phyloP scores from a whole-genome alignment of 92 coral and sea anemone species.

The Pocillopora meandrina region DNA sequence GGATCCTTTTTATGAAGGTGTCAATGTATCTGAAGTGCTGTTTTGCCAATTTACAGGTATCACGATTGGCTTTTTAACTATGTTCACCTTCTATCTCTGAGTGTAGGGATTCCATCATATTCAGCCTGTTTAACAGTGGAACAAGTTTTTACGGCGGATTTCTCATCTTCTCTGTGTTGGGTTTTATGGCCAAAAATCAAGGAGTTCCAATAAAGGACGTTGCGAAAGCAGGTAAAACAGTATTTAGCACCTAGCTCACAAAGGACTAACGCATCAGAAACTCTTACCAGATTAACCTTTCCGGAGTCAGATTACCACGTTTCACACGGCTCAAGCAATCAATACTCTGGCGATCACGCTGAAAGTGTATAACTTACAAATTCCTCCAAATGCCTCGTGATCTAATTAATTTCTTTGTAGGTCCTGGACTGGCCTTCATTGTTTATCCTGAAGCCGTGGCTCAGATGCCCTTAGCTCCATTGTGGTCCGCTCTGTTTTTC shows the following conservation, averaged over 20 bases:
- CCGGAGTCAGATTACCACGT: too few species aligned
- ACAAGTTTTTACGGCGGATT: slow-evolving; percentile 57
- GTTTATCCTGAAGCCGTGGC: slow-evolving; percentile 63
- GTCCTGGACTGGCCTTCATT: slow-evolving; percentile 61
- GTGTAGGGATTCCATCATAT: slow-evolving; percentile 42
- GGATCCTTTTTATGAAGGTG: not conserved
- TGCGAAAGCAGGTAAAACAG: slow-evolving; percentile 37
- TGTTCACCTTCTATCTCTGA: not conserved
- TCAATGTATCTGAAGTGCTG: not conserved
- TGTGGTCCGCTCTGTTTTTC: slow-evolving; percentile 56
- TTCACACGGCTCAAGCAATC: too few species aligned
- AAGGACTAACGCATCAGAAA: too few species aligned
- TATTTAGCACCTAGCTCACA: too few species aligned
- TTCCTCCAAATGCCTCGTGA: too few species aligned
- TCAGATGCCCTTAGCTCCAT: slow-evolving; percentile 59
- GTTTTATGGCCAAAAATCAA: slow-evolving; percentile 55
- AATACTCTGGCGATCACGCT: too few species aligned
- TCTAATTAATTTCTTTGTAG: not conserved
- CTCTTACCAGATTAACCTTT: too few species aligned
- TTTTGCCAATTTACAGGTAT: too few species aligned
- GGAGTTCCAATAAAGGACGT: slow-evolving; percentile 44
- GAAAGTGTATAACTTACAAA: too few species aligned
- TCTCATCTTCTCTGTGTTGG: slow-evolving; percentile 48
- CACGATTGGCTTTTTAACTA: too few species aligned
- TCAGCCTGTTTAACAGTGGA: slow-evolving; percentile 45